These are phyloP conservation scores for Rhagoletis zephyria DNA, from an alignment of 1,140 invertebrate species.

Conservation along the genomic window DNA sequence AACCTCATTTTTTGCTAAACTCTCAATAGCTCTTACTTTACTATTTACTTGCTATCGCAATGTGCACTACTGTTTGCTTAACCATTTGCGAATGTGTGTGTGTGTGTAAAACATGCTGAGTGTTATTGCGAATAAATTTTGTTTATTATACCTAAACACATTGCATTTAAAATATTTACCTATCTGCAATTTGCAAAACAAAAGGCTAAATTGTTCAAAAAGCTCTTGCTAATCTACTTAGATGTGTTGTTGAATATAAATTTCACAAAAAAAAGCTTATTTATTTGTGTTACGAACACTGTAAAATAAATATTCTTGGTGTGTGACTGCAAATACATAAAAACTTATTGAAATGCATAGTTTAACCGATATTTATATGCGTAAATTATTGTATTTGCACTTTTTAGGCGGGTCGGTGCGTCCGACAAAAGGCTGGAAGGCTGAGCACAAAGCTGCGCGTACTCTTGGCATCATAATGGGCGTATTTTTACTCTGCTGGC, in stretches of 20 bases:
- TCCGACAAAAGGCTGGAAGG: conserved; percentile 84
- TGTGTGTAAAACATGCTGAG: background rate
- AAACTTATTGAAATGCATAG: background rate
- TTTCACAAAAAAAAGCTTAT: background rate
- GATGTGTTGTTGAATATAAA: background rate
- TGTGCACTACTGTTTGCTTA: background rate
- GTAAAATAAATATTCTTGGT: background rate
- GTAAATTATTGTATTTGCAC: conserved; percentile 14
- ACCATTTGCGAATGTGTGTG: background rate
- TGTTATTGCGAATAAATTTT: background rate
- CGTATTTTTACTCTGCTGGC: conserved; percentile 95
- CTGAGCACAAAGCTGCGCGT: conserved; percentile 93
- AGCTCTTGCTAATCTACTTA: background rate
- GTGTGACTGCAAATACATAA: background rate
- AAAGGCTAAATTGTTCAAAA: background rate
- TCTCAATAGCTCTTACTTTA: background rate
- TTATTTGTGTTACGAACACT: background rate
- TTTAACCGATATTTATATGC: background rate
- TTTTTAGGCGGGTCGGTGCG: conserved; percentile 81
- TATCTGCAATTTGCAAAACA: background rate
- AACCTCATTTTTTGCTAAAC: background rate
- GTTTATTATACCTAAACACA: background rate
- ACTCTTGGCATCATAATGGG: conserved; percentile 95
- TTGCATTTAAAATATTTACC: background rate
- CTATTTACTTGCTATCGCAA: background rate